Percentiles rank a stretch among this genome's conserved stretches.
These are phyloP conservation scores for Protophormia terraenovae DNA, from an alignment of 2,888 invertebrate species.

Conservation along the genomic window DNA sequence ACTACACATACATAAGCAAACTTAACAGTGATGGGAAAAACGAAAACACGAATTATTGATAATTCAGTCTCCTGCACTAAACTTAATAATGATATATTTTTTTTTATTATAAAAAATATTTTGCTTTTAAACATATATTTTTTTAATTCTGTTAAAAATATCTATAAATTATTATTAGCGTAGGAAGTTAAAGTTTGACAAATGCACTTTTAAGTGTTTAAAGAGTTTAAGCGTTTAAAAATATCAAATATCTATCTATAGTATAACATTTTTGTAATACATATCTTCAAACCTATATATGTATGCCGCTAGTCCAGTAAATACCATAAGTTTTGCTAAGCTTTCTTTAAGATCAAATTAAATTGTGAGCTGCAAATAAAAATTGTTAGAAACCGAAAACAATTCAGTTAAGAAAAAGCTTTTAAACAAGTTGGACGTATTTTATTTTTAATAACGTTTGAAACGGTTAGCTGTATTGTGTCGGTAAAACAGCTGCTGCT, in stretches of 20 bases:
- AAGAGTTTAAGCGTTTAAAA: no score
- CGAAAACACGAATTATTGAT: no score
- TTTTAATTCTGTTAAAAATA: no score
- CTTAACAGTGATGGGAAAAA: no score
- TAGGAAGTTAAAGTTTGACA: no score
- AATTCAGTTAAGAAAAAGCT: constrained; percentile 69
- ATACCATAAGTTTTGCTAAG: neutral
- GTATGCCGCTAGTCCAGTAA: neutral
- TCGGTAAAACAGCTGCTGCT: constrained; percentile 15
- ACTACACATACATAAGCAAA: neutral
- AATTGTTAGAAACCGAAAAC: constrained; percentile 29
- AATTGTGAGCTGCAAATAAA: neutral
- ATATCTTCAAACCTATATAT: neutral
- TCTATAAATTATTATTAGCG: no score
- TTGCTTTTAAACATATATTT: no score
- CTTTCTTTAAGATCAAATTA: constrained; percentile 14
- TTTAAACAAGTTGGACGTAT: constrained; percentile 69
- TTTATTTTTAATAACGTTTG: neutral
- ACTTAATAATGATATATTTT: no score
- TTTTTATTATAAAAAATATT: no score
- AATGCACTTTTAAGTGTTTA: no score
- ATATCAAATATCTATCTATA: neutral
- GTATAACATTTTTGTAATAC: neutral
- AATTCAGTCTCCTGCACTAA: no score
- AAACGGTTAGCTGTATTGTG: constrained; percentile 15